Base-by-base conservation (phyloP, 2,888 invertebrate genomes). In the Spisula solida region DNA sequence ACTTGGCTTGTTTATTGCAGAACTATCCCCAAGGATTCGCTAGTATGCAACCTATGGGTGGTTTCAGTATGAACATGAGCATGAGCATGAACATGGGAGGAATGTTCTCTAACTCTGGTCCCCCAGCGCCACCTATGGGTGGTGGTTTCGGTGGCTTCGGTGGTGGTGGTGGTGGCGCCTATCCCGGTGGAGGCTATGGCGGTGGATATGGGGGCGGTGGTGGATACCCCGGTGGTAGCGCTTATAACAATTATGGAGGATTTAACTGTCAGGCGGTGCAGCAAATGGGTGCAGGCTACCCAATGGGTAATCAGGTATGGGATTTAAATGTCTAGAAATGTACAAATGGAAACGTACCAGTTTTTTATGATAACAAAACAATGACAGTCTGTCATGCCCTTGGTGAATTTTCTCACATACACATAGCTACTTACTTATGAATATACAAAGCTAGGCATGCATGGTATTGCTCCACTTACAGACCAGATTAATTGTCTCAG, bases 11-110 rank as follows among this genome's bases (percentile, higher is more conserved):
- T 41, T 75, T 14, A 34, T 75, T 75, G 31, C 88, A 92, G 92
- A 90, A 92, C 87, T 93, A 93, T 66, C 93, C 93, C 0, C 90
- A 89, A 5, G 85, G 86, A 34, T 93, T 78, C 70, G 93, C 86
- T 12, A 90, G 88, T 31, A 55, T 55, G 20, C 87, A 87, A 31
- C 47, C 48, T 25, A 83, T 87, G 20, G 85, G 87, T 47, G 88
- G 90, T 8, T 88, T 85, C 70, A 81, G 85, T n/a, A 5, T 41
- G 10, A 70, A 25, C 81, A 47, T 75, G 47, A 78, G n/a, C 18
- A 75, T 31, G 18, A 12, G 5, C 31, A n/a, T 18, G 18, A 51
- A 48, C 18, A 51, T 56, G 41, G 81, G 81, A 81, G 51, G 34
- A 41, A 41, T 41, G 41, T 41, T 41, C 41, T 34, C 29, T 8